phyloP scores from a whole-genome alignment of 2,113 vertebrate genomes.

The Amazona guildingii region DNA sequence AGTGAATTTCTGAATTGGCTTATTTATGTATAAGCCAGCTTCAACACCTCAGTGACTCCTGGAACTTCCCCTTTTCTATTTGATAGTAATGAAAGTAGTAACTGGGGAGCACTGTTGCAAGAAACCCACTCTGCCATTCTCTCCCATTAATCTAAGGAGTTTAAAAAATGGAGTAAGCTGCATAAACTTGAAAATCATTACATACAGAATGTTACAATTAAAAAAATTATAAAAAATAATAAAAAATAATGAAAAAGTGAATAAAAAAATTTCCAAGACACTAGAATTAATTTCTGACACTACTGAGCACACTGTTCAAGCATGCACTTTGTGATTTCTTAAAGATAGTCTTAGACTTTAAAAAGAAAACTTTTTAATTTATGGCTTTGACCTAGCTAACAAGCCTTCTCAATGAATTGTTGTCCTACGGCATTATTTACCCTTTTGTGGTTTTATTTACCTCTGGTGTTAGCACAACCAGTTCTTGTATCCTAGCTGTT shows the following conservation, averaged over 20 bases:
- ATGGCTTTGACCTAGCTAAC: not conserved
- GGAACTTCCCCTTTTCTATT: not conserved
- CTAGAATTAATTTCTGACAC: not conserved
- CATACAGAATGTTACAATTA: not conserved
- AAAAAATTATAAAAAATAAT: too few species aligned
- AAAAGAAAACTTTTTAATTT: not conserved
- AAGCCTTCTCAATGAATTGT: not conserved
- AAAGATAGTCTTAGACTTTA: not conserved
- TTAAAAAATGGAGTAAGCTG: not conserved
- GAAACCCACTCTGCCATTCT: not conserved
- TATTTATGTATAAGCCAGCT: not conserved
- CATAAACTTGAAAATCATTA: not conserved
- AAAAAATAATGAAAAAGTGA: not conserved
- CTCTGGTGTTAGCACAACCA: not conserved
- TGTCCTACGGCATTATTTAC: not conserved
- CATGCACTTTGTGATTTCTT: not conserved
- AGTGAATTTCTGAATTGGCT: not conserved
- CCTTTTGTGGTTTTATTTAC: not conserved
- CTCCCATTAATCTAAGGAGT: not conserved
- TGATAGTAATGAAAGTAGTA: not conserved
- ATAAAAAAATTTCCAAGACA: accelerated
- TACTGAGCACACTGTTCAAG: not conserved
- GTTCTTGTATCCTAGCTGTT: not conserved
- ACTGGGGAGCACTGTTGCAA: not conserved
- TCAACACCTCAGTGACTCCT: not conserved